Evolutionary conservation across 2,113 vertebrate genomes (phyloP), one percentile per base, ranked within the genome.

Genomic region (Lucifuga dentata): DNA sequence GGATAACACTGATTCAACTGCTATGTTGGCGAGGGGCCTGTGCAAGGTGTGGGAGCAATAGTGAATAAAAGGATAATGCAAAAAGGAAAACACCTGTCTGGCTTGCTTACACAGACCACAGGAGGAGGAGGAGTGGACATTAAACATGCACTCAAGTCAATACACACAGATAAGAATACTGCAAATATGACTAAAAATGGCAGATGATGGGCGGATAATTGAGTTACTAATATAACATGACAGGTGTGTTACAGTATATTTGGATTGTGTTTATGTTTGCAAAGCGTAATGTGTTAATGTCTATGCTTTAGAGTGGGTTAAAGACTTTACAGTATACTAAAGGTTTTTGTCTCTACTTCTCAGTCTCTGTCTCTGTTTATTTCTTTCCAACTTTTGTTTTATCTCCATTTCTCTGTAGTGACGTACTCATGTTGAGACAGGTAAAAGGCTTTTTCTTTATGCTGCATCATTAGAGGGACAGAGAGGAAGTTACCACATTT

Each of bases 31-130:
- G 26, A 26, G 62, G 51, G 38, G 80, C 67, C 71, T 68, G 43
- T 26, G 56, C 75, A 65, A 78, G 68, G 70, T 78, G 78, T 56
- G 76, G 86, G 63, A 59, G 51, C 16, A 5, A 51, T 39, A 57
- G 59, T 53, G 40, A 57, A 68, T 36, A 60, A 63, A 70, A 58
- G 56, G 64, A 83, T 52, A 62, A 44, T 1, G 50, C 40, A 58
- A 58, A 79, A 16, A 49, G 62, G 76, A 67, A 83, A 81, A 78
- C 86, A 83, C 81, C 78, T 78, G 81, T 60, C 73, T 50, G 13
- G 49, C 15, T 64, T 46, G 61, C 58, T 73, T 58, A 52, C 66
- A 52, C 50, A 49, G 29, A 45, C 29, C n/a, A 17, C 40, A 33
- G 53, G 48, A 81, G 59, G 48, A 81, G 59, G 29, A 60, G 17